These are phyloP conservation scores for Enteromius thamalakanensis DNA, from an alignment of 2,797 vertebrate species.

Conservation along the genomic window DNA sequence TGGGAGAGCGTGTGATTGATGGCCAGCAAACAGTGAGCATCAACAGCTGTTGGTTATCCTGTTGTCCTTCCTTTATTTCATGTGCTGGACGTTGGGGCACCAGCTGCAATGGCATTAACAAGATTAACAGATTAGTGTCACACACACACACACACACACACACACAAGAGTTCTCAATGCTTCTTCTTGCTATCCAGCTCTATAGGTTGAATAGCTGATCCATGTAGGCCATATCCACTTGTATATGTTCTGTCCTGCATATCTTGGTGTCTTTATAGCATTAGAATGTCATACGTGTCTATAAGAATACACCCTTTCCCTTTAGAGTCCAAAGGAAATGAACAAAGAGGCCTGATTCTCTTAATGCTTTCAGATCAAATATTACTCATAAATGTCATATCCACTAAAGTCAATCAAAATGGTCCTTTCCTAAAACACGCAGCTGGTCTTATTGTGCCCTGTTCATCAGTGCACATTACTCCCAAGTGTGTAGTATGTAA, in stretches of 20 bases:
- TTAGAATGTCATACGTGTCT: conserved; percentile 8
- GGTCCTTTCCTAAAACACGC: background rate
- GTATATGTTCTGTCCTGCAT: conserved; percentile 37
- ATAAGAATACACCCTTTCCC: background rate
- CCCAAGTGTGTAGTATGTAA: background rate
- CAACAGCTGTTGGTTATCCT: conserved; percentile 71
- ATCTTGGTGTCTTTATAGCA: background rate
- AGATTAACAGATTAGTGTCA: conserved; percentile 78
- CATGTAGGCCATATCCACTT: background rate
- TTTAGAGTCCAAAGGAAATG: background rate
- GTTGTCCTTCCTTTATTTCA: conserved; percentile 67
- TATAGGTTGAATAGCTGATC: conserved; percentile 48
- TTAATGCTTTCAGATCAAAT: background rate
- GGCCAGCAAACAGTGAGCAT: conserved; percentile 55
- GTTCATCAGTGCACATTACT: background rate
- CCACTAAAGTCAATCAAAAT: background rate
- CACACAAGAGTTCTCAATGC: conserved; percentile 36
- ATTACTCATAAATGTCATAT: background rate
- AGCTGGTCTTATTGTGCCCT: background rate
- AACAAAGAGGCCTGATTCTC: conserved; percentile 5
- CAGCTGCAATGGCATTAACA: conserved; percentile 72
- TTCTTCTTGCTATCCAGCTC: conserved; percentile 16
- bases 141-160: conserved; percentile 55
- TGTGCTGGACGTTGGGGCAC: conserved; percentile 66
- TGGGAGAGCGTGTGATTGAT: conserved; percentile 17